Conservation (phyloP, 2,888 invertebrate genomes). For the Agriotes lineatus region DNA sequence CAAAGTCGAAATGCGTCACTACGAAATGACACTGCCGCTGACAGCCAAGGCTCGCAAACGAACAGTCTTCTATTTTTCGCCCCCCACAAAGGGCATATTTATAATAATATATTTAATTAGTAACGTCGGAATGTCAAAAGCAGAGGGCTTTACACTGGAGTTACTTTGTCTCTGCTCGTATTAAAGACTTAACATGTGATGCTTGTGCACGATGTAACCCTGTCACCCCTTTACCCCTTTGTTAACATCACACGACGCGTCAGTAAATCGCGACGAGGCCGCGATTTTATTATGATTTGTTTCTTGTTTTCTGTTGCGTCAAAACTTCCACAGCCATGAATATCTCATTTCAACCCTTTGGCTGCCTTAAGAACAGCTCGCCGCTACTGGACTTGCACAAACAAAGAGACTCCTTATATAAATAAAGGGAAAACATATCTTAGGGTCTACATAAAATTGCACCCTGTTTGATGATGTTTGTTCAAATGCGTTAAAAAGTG, state of each 20-base stretch:
- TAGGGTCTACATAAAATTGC: too few relatives aligned
- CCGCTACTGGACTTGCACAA: too few relatives aligned
- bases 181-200: constrained; percentile 55
- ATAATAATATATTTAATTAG: constrained; percentile 65
- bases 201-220: constrained; percentile 47
- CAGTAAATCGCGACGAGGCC: constrained; percentile 25
- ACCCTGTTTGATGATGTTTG: too few relatives aligned
- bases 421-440: too few relatives aligned
- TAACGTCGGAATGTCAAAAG: constrained; percentile 63
- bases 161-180: constrained; percentile 60
- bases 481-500: too few relatives aligned
- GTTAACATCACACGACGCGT: constrained; percentile 21
- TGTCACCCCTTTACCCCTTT: constrained; percentile 28
- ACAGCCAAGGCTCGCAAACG: constrained; percentile 49
- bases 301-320: constrained; percentile 10
- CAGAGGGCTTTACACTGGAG: constrained; percentile 63
- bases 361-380: too few relatives aligned
- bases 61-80: constrained; percentile 62
- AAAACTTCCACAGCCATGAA: constrained; percentile 7
- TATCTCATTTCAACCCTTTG: too few relatives aligned
- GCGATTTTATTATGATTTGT: constrained; percentile 21
- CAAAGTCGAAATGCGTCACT: constrained; percentile 29
- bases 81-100: constrained; percentile 60
- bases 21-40: constrained; percentile 33
- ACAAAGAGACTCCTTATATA: too few relatives aligned